Conservation (phyloP, 1,140 invertebrate species). For the Ctenoplectra terminalis region DNA sequence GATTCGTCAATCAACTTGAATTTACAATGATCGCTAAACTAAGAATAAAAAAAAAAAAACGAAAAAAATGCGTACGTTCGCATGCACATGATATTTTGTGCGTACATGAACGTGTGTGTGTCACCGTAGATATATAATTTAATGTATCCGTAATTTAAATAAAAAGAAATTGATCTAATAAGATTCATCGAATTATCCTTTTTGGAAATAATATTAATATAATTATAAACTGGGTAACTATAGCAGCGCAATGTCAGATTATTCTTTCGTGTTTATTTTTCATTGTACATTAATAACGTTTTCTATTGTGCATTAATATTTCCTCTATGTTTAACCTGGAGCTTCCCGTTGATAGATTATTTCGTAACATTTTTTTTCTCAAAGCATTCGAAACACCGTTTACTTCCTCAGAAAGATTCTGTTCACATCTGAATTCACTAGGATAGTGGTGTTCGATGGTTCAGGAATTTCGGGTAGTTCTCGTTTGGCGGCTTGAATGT, state of each 20-base stretch:
- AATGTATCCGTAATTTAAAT: constrained; percentile 71
- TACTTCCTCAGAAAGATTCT: background rate
- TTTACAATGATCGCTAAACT: constrained; percentile 49
- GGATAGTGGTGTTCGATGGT: constrained; percentile 26
- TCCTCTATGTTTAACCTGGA: background rate
- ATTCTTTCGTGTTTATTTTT: background rate
- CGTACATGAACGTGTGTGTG: constrained; percentile 25
- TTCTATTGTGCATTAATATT: background rate
- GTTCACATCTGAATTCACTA: constrained; percentile 27
- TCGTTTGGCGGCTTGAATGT: constrained; percentile 50
- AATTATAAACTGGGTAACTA: too few relatives aligned
- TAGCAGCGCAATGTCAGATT: too few relatives aligned
- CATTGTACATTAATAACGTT: background rate
- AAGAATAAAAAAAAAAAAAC: background rate
- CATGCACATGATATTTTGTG: constrained; percentile 29
- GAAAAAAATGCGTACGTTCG: constrained; percentile 11
- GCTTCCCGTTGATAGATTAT: background rate
- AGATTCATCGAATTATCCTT: background rate
- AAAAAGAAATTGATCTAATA: constrained; percentile 63
- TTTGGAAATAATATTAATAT: too few relatives aligned
- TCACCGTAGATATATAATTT: constrained; percentile 62
- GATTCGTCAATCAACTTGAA: constrained; percentile 46
- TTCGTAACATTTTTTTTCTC: too few relatives aligned
- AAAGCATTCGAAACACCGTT: background rate
- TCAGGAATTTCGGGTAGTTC: constrained; percentile 17